Conservation (phyloP, 2,113 vertebrate species). For the Rhinogobius similis region DNA sequence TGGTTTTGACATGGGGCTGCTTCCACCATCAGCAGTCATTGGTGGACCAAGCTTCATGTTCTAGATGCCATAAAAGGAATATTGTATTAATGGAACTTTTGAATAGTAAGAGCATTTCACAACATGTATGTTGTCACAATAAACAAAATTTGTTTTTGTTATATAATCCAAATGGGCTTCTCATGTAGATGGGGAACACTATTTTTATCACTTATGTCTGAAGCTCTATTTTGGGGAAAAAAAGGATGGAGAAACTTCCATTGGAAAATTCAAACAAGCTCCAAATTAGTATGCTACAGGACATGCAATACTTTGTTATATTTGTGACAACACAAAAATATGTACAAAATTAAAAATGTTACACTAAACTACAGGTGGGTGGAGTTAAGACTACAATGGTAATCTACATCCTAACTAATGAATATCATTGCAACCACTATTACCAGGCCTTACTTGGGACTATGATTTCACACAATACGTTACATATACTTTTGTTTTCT, state of each 20-base stretch:
- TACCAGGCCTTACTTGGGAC: slow-evolving; percentile 18
- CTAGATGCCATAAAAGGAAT: slow-evolving; percentile 51
- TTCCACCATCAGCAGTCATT: slow-evolving; percentile 87
- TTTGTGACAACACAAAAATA: slow-evolving; percentile 53
- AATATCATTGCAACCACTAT: slow-evolving; percentile 33
- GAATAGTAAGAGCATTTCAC: background rate
- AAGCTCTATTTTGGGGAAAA: no score
- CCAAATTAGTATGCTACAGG: background rate
- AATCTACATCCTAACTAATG: slow-evolving; percentile 23
- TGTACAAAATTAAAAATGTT: slow-evolving; percentile 32
- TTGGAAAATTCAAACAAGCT: background rate
- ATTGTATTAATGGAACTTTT: slow-evolving; percentile 7
- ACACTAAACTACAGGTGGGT: slow-evolving; percentile 51
- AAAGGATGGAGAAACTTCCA: background rate
- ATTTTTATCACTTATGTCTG: background rate
- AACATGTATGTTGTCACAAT: slow-evolving; percentile 51
- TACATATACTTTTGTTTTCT: slow-evolving; percentile 10
- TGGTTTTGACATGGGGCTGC: slow-evolving; percentile 92
- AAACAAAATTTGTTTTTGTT: background rate
- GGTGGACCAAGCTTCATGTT: slow-evolving; percentile 71
- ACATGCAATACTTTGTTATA: background rate
- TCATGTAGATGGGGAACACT: background rate
- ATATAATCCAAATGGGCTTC: background rate
- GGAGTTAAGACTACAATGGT: slow-evolving; percentile 57
- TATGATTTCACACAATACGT: background rate